A percentile compares a stretch with the other conserved stretches of the same genome.
These are phyloP conservation scores for Sepiola atlantica DNA, from an alignment of 2,888 invertebrate species.

Conservation along the genomic window DNA sequence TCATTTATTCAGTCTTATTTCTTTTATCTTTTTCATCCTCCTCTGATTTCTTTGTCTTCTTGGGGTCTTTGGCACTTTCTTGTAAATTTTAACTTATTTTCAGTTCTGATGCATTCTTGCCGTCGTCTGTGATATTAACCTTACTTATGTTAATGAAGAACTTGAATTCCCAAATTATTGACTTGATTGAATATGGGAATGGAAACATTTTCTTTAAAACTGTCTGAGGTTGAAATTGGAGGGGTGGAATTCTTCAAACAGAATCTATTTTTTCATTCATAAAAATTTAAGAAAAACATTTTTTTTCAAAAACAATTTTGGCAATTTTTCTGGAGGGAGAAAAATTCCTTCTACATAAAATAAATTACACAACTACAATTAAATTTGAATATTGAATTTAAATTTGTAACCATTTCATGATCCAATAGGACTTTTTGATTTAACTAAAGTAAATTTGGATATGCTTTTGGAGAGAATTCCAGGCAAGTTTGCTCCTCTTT, in stretches of 20 bases:
- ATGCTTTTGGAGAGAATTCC: neutral
- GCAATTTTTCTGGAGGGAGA: neutral
- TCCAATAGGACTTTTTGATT: neutral
- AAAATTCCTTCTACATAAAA: neutral
- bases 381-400: neutral
- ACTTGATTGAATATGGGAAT: constrained; percentile 32
- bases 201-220: neutral
- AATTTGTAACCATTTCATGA: neutral
- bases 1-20: neutral
- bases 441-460: constrained; percentile 4
- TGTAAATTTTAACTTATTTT: constrained; percentile 12
- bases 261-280: constrained; percentile 12
- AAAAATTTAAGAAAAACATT: neutral
- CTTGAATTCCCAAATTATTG: neutral
- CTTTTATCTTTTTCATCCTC: neutral
- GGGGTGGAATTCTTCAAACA: neutral
- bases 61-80: neutral
- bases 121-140: neutral
- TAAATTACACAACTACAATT: neutral
- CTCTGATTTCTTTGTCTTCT: neutral
- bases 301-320: neutral
- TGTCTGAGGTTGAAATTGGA: constrained; percentile 2
- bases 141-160: neutral
- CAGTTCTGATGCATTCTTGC: neutral
- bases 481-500: neutral